These are phyloP conservation scores for Ivindomyrus marchei DNA, from an alignment of 2,113 vertebrate species.

Conservation along the genomic window DNA sequence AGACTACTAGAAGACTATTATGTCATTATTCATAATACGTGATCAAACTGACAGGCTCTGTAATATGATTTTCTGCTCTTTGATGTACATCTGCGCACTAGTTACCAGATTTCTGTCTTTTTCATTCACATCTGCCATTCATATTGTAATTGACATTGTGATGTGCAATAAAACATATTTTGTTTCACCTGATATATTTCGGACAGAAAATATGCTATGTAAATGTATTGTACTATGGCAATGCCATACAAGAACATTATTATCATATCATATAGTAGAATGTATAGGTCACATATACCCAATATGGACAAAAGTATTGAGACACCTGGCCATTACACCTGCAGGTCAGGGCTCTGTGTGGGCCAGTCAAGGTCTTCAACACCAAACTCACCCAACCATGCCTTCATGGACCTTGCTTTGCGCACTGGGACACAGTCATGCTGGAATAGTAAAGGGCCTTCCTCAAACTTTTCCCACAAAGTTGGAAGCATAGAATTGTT, in stretches of 20 bases:
- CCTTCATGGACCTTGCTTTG: neutral
- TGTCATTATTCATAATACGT: neutral
- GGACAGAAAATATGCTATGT: neutral
- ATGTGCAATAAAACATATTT: neutral
- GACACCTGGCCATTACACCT: neutral
- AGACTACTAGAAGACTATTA: neutral
- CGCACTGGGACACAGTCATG: neutral
- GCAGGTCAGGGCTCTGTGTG: neutral
- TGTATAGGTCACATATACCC: neutral
- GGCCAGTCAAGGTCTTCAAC: neutral
- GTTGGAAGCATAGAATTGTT: neutral
- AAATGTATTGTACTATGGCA: neutral
- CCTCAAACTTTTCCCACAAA: neutral
- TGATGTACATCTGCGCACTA: neutral
- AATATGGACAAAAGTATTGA: neutral
- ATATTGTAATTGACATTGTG: neutral
- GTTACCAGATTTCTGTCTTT: neutral
- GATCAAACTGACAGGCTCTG: conserved; percentile 3
- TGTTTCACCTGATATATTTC: neutral
- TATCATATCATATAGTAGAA: neutral
- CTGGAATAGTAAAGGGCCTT: neutral
- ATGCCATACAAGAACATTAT: neutral
- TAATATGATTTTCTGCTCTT: neutral
- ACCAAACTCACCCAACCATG: neutral
- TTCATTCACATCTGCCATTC: neutral